Evolutionary conservation across 2,113 vertebrate genomes (phyloP).

Genomic region (Jacana jacana): DNA sequence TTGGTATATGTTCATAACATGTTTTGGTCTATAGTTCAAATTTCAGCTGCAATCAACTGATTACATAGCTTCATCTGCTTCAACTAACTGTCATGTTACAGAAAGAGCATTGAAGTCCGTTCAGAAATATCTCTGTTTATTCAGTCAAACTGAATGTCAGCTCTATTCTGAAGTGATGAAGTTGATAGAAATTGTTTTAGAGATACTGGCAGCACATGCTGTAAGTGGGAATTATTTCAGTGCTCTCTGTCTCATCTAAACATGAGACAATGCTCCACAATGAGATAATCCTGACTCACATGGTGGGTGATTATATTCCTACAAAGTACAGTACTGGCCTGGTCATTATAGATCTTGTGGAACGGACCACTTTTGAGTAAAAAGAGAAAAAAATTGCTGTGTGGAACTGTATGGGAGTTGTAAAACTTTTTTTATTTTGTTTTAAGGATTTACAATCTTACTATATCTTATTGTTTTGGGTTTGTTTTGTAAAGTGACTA

Average conservation of each 20-base stretch:
- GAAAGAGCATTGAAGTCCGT: background rate
- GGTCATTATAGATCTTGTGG: background rate
- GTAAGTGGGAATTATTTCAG: background rate
- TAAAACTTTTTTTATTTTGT: background rate
- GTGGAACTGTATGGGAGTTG: background rate
- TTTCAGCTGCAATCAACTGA: background rate
- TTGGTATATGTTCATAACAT: background rate
- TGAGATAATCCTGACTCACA: background rate
- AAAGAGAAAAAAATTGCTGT: background rate
- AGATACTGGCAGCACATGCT: background rate
- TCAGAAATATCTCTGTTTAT: background rate
- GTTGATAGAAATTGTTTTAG: background rate
- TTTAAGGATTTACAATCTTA: background rate
- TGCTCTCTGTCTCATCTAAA: background rate
- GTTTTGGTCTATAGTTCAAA: background rate
- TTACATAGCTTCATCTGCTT: background rate
- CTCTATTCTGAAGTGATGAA: background rate
- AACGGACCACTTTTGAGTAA: background rate
- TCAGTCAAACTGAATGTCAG: background rate
- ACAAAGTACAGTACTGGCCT: accelerated
- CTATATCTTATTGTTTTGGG: accelerated
- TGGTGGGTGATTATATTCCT: background rate
- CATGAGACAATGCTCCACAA: background rate
- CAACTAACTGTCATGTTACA: background rate
- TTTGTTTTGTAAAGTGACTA: background rate